Percentiles rank a stretch among this genome's conserved stretches.
Evolutionary conservation across 1,140 invertebrate genomes (phyloP).

Genomic region (Oreohelix idahoensis): DNA sequence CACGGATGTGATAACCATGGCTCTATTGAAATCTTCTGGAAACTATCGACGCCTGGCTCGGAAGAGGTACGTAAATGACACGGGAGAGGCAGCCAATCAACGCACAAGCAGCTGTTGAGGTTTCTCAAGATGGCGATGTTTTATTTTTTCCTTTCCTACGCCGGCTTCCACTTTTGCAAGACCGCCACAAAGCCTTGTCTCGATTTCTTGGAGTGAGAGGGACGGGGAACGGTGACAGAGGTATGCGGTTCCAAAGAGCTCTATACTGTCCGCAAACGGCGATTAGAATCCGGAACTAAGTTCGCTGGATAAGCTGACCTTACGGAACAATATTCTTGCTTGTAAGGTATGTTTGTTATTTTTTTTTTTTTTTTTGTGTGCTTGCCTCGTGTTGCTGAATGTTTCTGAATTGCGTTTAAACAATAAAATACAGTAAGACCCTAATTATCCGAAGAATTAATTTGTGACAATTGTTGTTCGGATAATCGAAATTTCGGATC

Average conservation of each 20-base stretch:
- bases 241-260: neutral
- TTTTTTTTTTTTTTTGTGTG: too few relatives aligned
- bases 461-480: too few relatives aligned
- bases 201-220: neutral
- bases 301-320: neutral
- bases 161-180: too few relatives aligned
- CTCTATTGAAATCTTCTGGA: neutral
- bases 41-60: neutral
- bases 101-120: conserved; percentile 8
- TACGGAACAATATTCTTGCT: neutral
- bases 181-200: neutral
- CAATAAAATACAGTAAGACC: too few relatives aligned
- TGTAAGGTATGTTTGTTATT: neutral
- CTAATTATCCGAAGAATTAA: too few relatives aligned
- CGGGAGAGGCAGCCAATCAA: conserved; percentile 6
- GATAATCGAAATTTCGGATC: too few relatives aligned
- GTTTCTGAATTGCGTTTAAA: too few relatives aligned
- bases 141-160: too few relatives aligned
- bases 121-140: conserved; percentile 18
- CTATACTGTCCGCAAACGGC: neutral
- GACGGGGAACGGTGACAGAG: neutral
- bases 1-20: neutral
- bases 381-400: too few relatives aligned
- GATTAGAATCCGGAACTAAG: neutral
- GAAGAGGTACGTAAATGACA: conserved; percentile 29